Base-by-base conservation (phyloP, 2,888 invertebrate genomes). In the Tenodera sinensis region DNA sequence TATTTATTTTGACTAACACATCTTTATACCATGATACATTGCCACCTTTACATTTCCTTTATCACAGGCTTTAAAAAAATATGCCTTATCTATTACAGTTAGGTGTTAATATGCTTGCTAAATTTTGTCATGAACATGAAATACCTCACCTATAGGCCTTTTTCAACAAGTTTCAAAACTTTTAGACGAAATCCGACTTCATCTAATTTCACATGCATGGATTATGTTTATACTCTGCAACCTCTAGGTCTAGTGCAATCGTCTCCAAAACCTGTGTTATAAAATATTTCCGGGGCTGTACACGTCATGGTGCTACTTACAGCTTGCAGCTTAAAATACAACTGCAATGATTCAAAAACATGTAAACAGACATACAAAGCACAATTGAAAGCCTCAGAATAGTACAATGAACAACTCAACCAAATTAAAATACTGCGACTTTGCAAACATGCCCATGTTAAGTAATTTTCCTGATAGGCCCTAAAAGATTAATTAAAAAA, bases 331-430 rank as follows among this genome's bases (percentile, higher is more conserved):
- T 84, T 84, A 88, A 88, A 88, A 84, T 88, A 84, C 47, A 88
- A 88, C 85, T 71, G 84, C 84, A 84, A 25, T 82, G 84, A 83
- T 82, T 87, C 84, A 84, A 84, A 88, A 88, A 88, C 81, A 88
- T 84, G 88, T 88, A 84, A 84, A 88, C 28, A 88, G 88, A 84
- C 83, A 84, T 84, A 87, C 83, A 87, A 88, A 84, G 88, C 82
- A 54, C 84, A 88, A 85, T 82, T 84, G 84, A 84, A 88, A 88
- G 84, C 47, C 81, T 88, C 71, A 88, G 82, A 85, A 34, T 84
- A 88, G 84, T 81, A 42, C 71, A 88, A 83, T 88, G 71, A 81
- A 88, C 85, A 88, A 88, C 84, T 84, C 84, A 88, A 88, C 47
- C 83, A 71, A 84, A 84, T 81, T 84, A 88, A 84, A 88, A 85